Evolutionary conservation across 2,888 invertebrate species (phyloP), one percentile per base, ranked within the genome.

Genomic region (Trachelus stipa): DNA sequence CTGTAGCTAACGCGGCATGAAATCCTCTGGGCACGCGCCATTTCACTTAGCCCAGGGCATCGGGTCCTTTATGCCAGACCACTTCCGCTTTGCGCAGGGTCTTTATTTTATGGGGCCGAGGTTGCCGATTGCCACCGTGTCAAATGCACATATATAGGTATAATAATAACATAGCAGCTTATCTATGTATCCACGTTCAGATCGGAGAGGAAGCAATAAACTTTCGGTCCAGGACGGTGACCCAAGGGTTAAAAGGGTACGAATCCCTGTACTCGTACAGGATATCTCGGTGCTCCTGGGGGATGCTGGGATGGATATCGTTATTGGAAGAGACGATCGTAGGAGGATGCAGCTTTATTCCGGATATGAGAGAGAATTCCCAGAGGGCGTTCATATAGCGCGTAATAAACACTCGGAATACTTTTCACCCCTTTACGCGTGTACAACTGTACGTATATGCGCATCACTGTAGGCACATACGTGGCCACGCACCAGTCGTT

Each of bases 1-100:
- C 71, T 87, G 86, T 86, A 83, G 85, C 88, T 89, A 89, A 89
- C 89, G 86, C 83, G 83, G 85, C 89, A 88, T 89, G 86, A 89
- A 89, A 89, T 89, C 87, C 86, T 86, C 83, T 81, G 86, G 89
- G 89, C 89, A 89, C 89, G 89, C 88, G 89, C 88, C 88, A 89
- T 89, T 89, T 89, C 89, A 88, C 88, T 87, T 87, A 85, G 86
- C 86, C 87, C 85, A 85, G 80, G 85, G 86, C 86, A 82, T 82
- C 83, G 68, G 74, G 56, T 80, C 77, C 77, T 79, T 81, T 79
- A 79, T 77, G 35, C 77, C 68, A 77, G 78, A 77, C 78, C 76
- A 69, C 56, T 56, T 56, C 56, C 23, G 23, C 56, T 56, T 56
- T 56, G 56, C 23, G 9, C 56, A 9, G 56, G 56, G 56, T 56